These are phyloP conservation scores for Xyliphius kryptos DNA, from an alignment of 2,113 vertebrate genomes.

Conservation along the genomic window DNA sequence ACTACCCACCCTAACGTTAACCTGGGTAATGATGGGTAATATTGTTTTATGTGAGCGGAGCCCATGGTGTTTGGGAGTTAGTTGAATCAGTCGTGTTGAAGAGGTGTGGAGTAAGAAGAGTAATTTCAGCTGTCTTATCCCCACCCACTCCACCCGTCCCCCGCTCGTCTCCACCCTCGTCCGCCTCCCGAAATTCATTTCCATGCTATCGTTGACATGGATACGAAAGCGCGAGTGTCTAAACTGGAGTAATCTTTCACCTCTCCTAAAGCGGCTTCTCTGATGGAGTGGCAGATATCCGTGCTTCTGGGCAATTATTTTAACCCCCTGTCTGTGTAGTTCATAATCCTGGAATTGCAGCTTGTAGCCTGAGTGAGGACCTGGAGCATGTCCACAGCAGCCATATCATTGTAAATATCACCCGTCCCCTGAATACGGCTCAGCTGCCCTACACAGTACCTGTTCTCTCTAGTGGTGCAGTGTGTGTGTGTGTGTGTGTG, in stretches of 20 bases:
- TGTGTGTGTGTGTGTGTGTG: too few relatives aligned
- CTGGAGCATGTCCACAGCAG: not conserved
- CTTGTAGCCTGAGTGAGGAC: not conserved
- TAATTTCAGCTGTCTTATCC: not conserved
- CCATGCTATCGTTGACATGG: conserved; percentile 29
- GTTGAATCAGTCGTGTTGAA: not conserved
- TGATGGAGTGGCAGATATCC: not conserved
- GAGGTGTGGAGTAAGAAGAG: not conserved
- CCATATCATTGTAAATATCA: conserved; percentile 7
- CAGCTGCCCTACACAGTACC: conserved; percentile 4
- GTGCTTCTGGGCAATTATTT: not conserved
- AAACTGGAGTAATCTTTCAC: conserved; percentile 31
- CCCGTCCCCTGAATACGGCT: conserved; percentile 5
- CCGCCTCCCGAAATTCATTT: not conserved
- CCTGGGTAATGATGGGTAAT: too few relatives aligned
- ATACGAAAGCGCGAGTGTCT: conserved; percentile 43
- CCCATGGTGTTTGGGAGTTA: not conserved
- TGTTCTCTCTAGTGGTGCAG: not conserved
- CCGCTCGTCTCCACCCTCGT: not conserved
- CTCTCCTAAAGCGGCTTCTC: not conserved
- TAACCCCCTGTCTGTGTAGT: not conserved
- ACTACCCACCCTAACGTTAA: too few relatives aligned
- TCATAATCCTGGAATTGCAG: not conserved
- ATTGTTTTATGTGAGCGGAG: not conserved
- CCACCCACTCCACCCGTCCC: too few relatives aligned